These are phyloP conservation scores for Pontoporia blainvillei DNA, from an alignment of 2,113 vertebrate species.

Conservation along the genomic window DNA sequence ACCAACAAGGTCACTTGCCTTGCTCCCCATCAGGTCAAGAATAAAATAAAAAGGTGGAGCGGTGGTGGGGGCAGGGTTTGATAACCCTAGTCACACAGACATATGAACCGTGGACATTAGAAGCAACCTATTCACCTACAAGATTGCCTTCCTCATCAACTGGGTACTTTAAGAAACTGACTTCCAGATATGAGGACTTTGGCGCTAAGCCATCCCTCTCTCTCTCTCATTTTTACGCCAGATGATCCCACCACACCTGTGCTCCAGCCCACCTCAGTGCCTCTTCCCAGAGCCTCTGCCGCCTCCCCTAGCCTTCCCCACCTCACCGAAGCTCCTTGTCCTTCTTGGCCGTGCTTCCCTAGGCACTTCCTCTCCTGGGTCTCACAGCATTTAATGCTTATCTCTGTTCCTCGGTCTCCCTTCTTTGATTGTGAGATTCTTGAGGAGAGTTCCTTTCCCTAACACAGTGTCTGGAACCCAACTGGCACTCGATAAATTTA, in stretches of 20 bases:
- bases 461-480: background rate
- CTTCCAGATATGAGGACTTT: background rate
- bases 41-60: background rate
- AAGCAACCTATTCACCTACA: background rate
- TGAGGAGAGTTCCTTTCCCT: background rate
- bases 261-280: background rate
- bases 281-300: background rate
- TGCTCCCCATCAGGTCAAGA: slow-evolving; percentile 11
- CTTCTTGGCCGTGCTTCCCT: background rate
- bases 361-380: background rate
- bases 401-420: background rate
- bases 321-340: background rate
- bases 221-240: background rate
- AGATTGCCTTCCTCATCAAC: background rate
- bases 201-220: background rate
- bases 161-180: background rate
- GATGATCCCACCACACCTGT: background rate
- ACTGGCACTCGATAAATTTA: background rate
- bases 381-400: background rate
- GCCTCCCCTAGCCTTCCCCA: background rate
- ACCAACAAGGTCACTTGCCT: background rate
- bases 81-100: background rate
- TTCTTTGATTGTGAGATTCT: background rate
- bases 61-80: background rate
- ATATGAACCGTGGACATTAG: background rate